Evolutionary conservation across 2,797 vertebrate genomes (phyloP).

Genomic region (Oryzias dopingdopingensis): DNA sequence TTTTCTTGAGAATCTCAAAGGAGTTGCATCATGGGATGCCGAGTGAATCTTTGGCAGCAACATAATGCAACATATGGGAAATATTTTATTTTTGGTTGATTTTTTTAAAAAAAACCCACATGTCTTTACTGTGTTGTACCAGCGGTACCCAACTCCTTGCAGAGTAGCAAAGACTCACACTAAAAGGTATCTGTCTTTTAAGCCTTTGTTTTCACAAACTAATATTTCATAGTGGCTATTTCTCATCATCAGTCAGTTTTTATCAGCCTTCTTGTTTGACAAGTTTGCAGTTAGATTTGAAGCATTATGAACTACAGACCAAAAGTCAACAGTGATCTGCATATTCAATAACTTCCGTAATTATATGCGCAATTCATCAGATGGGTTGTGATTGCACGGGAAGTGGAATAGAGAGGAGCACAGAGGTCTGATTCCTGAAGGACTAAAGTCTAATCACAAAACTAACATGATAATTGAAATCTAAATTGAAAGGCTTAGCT

Average conservation of each 20-base stretch:
- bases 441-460: constrained; percentile 85
- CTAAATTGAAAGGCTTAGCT: constrained; percentile 82
- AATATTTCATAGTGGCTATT: constrained; percentile 70
- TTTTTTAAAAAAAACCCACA: constrained; percentile 62
- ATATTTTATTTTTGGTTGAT: constrained; percentile 68
- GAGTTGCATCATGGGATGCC: constrained; percentile 69
- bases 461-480: constrained; percentile 87
- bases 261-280: constrained; percentile 76
- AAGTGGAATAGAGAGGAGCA: constrained; percentile 76
- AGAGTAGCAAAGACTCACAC: constrained; percentile 17
- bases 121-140: constrained; percentile 30
- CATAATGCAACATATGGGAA: constrained; percentile 69
- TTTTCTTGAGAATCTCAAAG: constrained; percentile 55
- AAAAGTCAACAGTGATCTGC: constrained; percentile 83
- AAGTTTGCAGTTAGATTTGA: constrained; percentile 72
- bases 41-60: constrained; percentile 63
- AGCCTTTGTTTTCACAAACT: constrained; percentile 70
- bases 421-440: constrained; percentile 82
- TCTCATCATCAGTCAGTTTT: constrained; percentile 74
- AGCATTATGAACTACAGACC: constrained; percentile 74
- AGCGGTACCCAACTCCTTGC: constrained; percentile 37
- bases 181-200: constrained; percentile 66
- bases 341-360: constrained; percentile 87
- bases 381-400: constrained; percentile 85
- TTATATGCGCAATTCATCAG: constrained; percentile 86